A percentile compares a stretch with the other conserved stretches of the same genome.
Conservation (phyloP, 2,888 invertebrate species). For the Liodrosophila aerea region DNA sequence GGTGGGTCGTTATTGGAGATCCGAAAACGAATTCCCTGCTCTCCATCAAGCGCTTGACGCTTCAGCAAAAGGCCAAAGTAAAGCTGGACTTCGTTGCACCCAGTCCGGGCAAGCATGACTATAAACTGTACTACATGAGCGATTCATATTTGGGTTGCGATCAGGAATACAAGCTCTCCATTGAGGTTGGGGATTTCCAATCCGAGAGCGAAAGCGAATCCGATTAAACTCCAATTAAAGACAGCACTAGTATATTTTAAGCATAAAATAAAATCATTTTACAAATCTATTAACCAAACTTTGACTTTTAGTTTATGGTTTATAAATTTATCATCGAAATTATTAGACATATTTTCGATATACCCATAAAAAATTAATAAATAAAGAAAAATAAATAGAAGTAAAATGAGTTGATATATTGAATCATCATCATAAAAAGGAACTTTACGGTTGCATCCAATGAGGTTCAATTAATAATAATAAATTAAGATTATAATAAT, state of each 20-base stretch:
- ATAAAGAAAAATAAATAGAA: slow-evolving; percentile 20
- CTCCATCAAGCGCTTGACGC: slow-evolving; percentile 97
- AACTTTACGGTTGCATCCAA: no score
- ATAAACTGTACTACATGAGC: slow-evolving; percentile 99
- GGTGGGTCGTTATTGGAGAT: slow-evolving; percentile 99
- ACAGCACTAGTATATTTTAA: no score
- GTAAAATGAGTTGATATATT: not conserved
- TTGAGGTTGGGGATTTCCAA: slow-evolving; percentile 90
- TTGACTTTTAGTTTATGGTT: no score
- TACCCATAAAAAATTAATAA: slow-evolving; percentile 15
- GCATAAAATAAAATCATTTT: no score
- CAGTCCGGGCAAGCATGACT: slow-evolving; percentile 92
- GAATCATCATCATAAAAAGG: no score
- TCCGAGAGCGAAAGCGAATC: slow-evolving; percentile 85
- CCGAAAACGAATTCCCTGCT: slow-evolving; percentile 96
- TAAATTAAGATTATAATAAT: no score
- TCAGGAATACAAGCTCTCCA: slow-evolving; percentile 97
- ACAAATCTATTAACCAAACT: no score
- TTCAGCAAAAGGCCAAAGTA: slow-evolving; percentile 95
- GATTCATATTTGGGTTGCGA: slow-evolving; percentile 99
- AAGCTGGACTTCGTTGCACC: slow-evolving; percentile 92
- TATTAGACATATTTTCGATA: no score
- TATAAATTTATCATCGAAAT: no score
- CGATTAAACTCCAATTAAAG: slow-evolving; percentile 84
- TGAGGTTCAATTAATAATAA: no score